phyloP scores from a whole-genome alignment of 2,113 vertebrate genomes.

The Illadopsis cleaveri region DNA sequence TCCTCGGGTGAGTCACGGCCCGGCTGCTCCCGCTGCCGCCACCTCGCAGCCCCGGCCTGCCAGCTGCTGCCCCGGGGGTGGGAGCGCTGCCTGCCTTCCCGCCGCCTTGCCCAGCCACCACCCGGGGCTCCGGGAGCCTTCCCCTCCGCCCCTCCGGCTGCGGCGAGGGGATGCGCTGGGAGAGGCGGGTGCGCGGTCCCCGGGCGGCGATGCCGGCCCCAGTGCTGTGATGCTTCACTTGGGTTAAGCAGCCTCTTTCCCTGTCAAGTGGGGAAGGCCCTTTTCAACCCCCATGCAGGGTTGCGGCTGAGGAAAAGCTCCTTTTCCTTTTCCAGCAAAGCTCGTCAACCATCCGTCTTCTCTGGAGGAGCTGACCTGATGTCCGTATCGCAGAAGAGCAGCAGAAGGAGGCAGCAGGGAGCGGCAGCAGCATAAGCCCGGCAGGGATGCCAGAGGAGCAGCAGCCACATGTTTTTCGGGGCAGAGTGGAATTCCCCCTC shows the following conservation, averaged over 20 bases:
- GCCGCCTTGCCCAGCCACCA: neutral
- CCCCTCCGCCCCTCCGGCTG: neutral
- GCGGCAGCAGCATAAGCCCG: rapidly evolving
- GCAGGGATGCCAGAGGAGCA: neutral
- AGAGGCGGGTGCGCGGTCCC: neutral
- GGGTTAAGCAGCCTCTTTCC: neutral
- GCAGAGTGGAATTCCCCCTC: neutral
- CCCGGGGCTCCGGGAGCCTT: neutral
- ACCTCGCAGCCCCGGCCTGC: neutral
- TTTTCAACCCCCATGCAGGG: neutral
- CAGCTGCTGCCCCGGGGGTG: neutral
- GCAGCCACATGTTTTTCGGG: neutral
- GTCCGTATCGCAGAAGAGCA: rapidly evolving
- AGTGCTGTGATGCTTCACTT: rapidly evolving
- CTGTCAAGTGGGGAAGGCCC: neutral
- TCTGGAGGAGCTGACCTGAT: rapidly evolving
- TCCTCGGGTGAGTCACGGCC: neutral
- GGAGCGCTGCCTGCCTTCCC: neutral
- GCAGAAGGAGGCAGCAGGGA: neutral
- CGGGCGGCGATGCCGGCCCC: rapidly evolving
- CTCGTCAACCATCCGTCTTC: rapidly evolving
- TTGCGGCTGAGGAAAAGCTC: neutral
- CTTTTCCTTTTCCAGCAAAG: neutral
- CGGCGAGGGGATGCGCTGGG: rapidly evolving
- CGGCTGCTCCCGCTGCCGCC: neutral